Percentiles rank a stretch among this genome's conserved stretches.
These are phyloP conservation scores for Epizoanthus ramosus DNA, from an alignment of 92 coral and sea anemone species.

Conservation along the genomic window DNA sequence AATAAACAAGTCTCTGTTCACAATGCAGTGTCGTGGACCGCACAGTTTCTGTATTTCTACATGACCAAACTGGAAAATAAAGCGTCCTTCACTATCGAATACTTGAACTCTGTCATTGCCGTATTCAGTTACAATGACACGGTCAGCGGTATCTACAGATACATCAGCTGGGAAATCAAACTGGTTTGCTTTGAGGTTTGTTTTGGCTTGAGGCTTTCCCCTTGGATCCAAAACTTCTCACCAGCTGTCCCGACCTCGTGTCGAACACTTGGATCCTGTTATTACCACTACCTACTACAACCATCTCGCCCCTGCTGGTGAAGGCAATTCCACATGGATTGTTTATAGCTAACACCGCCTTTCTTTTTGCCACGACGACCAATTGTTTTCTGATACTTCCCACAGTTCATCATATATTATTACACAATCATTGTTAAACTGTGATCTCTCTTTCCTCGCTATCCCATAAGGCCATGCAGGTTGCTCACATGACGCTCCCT, in stretches of 20 bases:
- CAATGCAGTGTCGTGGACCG: too few relatives aligned
- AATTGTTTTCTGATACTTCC: slow-evolving; percentile 8
- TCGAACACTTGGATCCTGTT: slow-evolving; percentile 14
- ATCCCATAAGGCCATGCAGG: background rate
- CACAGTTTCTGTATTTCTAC: too few relatives aligned
- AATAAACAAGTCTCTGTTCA: too few relatives aligned
- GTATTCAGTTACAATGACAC: too few relatives aligned
- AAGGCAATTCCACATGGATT: background rate
- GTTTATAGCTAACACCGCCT: background rate
- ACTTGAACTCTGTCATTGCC: too few relatives aligned
- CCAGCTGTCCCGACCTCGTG: background rate
- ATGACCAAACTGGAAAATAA: too few relatives aligned
- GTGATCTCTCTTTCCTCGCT: slow-evolving; percentile 5
- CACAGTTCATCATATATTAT: background rate
- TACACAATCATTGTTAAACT: background rate
- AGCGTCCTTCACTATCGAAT: too few relatives aligned
- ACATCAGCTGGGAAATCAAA: background rate
- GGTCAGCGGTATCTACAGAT: background rate
- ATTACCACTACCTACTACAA: background rate
- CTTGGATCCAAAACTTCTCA: background rate
- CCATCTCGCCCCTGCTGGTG: slow-evolving; percentile 6
- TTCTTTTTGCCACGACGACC: background rate
- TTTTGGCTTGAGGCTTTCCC: too few relatives aligned
- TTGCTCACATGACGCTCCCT: background rate
- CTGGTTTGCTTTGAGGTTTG: too few relatives aligned